Conservation (phyloP, 2,888 invertebrate species). For the Emmelina monodactyla region DNA sequence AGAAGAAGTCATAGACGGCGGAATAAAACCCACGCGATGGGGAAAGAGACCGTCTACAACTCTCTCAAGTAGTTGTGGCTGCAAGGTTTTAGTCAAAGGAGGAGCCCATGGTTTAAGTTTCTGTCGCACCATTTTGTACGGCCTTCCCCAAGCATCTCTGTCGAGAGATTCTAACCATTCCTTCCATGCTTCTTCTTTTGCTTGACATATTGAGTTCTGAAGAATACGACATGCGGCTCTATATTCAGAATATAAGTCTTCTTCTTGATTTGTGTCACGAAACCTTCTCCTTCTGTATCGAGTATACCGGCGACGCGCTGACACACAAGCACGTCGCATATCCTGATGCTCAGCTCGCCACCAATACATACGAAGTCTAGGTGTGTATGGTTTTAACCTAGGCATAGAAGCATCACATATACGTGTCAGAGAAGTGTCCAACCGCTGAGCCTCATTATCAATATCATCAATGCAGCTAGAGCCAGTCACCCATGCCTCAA, state of each 20-base stretch:
- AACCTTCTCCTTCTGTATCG: conserved; percentile 5
- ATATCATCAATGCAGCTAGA: background rate
- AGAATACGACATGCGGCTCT: too few relatives aligned
- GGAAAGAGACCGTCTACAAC: background rate
- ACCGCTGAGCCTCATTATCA: background rate
- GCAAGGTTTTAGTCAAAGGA: too few relatives aligned
- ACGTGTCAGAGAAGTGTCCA: background rate
- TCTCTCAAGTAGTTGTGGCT: too few relatives aligned
- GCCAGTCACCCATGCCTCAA: background rate
- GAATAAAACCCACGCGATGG: background rate
- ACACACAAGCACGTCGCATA: background rate
- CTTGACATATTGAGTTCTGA: too few relatives aligned
- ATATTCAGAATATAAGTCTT: too few relatives aligned
- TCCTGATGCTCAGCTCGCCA: background rate
- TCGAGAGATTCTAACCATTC: too few relatives aligned
- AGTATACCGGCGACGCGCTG: conserved; percentile 1
- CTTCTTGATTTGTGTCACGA: too few relatives aligned
- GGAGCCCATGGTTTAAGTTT: too few relatives aligned
- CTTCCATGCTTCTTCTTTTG: too few relatives aligned
- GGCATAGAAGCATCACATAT: conserved; percentile 5
- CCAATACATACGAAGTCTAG: background rate
- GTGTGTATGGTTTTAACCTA: background rate
- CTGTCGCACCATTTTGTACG: too few relatives aligned
- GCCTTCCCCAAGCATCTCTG: too few relatives aligned
- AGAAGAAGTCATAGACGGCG: too few relatives aligned